Conservation (phyloP, 2,797 vertebrate genomes). For the Squalus acanthias region DNA sequence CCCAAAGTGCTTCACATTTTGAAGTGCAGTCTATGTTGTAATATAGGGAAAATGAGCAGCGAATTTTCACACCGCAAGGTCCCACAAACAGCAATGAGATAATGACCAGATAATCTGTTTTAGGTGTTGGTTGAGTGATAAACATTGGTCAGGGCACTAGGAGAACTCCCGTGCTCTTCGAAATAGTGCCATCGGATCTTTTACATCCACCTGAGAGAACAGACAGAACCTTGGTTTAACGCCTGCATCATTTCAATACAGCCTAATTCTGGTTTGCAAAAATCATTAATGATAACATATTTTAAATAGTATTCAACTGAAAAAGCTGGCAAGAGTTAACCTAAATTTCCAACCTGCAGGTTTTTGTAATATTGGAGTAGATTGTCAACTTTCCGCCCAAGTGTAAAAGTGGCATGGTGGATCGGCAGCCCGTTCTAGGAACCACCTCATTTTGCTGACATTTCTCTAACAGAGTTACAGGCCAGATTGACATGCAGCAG, state of each 20-base stretch:
- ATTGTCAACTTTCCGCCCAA: neutral
- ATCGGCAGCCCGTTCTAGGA: neutral
- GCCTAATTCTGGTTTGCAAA: neutral
- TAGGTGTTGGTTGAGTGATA: neutral
- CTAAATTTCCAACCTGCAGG: neutral
- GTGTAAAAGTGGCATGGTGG: neutral
- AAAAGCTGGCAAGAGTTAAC: neutral
- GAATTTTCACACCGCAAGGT: neutral
- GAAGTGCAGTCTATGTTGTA: neutral
- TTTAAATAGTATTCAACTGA: neutral
- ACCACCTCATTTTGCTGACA: neutral
- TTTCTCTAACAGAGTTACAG: neutral
- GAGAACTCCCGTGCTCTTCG: neutral
- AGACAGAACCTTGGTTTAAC: neutral
- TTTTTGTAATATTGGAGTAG: neutral
- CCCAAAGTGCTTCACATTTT: neutral
- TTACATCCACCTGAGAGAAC: neutral
- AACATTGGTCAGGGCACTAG: neutral
- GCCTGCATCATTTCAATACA: neutral
- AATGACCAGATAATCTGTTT: neutral
- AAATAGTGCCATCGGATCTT: neutral
- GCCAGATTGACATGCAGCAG: slow-evolving; percentile 19
- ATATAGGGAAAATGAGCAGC: neutral
- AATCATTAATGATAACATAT: neutral
- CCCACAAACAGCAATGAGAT: neutral